Evolutionary conservation across 1,140 invertebrate genomes (phyloP).

Genomic region (Camponotus pennsylvanicus): DNA sequence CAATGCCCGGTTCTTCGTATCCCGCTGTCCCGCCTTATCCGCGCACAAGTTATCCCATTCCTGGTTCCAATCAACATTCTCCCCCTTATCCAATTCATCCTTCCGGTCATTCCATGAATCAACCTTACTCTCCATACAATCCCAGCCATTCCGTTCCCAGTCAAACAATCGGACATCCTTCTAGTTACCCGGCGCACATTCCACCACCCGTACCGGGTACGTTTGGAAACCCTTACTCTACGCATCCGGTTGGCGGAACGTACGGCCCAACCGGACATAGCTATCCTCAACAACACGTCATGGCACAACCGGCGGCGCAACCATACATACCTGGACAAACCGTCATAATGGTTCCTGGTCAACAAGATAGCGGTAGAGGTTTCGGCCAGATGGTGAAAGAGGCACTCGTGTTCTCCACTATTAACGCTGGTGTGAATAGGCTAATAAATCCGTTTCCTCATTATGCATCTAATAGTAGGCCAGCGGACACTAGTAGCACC

Average conservation of each 20-base stretch:
- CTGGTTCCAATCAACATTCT: background rate
- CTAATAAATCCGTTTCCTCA: constrained; percentile 70
- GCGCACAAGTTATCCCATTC: constrained; percentile 27
- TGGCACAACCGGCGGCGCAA: constrained; percentile 76
- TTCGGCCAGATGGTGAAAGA: constrained; percentile 80
- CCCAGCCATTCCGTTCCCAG: constrained; percentile 13
- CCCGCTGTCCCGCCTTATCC: background rate
- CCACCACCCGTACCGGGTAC: constrained; percentile 56
- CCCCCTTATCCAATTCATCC: constrained; percentile 41
- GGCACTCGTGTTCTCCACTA: constrained; percentile 79
- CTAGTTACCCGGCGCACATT: constrained; percentile 44
- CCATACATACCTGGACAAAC: constrained; percentile 79
- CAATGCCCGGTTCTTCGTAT: constrained; percentile 20
- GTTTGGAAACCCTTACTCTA: constrained; percentile 68
- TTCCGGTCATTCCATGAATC: constrained; percentile 4
- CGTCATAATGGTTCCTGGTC: constrained; percentile 74
- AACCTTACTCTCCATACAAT: constrained; percentile 18
- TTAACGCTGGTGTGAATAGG: constrained; percentile 80
- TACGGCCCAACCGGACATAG: constrained; percentile 52
- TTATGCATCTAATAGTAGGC: background rate
- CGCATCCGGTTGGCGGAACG: constrained; percentile 22
- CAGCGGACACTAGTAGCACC: background rate
- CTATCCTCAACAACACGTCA: constrained; percentile 75
- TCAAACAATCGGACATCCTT: constrained; percentile 26
- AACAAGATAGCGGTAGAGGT: constrained; percentile 74